Percentiles rank a stretch among this genome's conserved stretches.
These are phyloP conservation scores for Crocuta crocuta DNA, from an alignment of 2,113 vertebrate species.

Conservation along the genomic window DNA sequence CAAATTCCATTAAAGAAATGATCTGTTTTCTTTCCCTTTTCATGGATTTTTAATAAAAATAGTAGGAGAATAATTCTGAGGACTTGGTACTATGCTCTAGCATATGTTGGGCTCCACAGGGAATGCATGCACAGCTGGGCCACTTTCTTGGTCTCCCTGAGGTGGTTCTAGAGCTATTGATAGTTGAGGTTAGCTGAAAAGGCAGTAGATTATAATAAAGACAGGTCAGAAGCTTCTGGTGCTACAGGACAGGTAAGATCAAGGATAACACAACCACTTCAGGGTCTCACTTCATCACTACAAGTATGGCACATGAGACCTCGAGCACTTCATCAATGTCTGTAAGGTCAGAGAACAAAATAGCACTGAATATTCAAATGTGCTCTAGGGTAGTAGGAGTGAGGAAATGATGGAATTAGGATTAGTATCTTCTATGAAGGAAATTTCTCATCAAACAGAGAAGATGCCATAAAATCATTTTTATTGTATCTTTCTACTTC, in stretches of 20 bases:
- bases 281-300: neutral
- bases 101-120: neutral
- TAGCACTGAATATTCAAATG: neutral
- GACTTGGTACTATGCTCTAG: neutral
- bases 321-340: neutral
- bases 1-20: neutral
- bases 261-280: neutral
- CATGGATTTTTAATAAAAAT: neutral
- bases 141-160: neutral
- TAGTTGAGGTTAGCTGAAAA: neutral
- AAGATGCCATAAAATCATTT: neutral
- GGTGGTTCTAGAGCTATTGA: neutral
- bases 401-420: neutral
- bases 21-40: neutral
- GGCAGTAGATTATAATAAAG: neutral
- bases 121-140: neutral
- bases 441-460: neutral
- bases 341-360: neutral
- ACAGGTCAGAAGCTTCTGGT: neutral
- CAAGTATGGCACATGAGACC: neutral
- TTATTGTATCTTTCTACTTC: neutral
- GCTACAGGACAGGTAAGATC: neutral
- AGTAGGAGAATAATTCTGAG: neutral
- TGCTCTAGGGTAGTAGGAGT: neutral
- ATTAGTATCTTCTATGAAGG: neutral